Base-by-base conservation (phyloP, 1,140 invertebrate genomes). In the Druon quercuslanigerum region DNA sequence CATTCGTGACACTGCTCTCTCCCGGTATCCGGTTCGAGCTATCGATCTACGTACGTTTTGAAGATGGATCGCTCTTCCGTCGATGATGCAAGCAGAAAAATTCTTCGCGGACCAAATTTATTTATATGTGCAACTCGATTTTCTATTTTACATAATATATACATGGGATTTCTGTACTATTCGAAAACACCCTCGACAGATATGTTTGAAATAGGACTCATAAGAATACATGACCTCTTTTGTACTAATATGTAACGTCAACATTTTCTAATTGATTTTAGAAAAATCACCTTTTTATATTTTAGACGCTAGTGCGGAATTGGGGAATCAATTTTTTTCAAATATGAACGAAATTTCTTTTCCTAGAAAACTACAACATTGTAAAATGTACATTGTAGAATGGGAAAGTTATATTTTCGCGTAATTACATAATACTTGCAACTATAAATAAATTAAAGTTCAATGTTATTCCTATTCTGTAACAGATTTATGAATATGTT, bases 101-200 rank as follows among this genome's bases (percentile, higher is more conserved):
- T 66, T 66, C 60, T 66, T 25, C 25, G 25, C 40, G 60, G 60
- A 66, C 60, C 60, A 33, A 66, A 66, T 66, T 66, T 40, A 66
- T 66, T 66, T 66, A 66, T 66, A 66, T 66, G 33, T 66, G 14
- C 14, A 33, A 66, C 33, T 66, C 25, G 60, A 66, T 66, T 66
- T 66, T 66, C 60, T 66, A 66, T 66, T 66, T 66, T 66, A 66
- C 60, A 66, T 66, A 66, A 66, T 66, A 66, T 66, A 66, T 46
- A 66, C 60, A 66, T 66, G 46, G 60, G 25, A 40, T 66, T 66
- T n/a, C 4, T 66, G 4, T 66, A 66, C 60, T 46, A 46, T 66
- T 40, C 25, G 25, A 66, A 57, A 57, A 57, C 56, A 57, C 56
- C 20, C 56, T 57, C 19, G 19, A 20, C 56, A 57, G 19, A 57